Evolutionary conservation across 53 echinoderm and acorn worm species (phyloP).

Genomic region (Astropecten irregularis): DNA sequence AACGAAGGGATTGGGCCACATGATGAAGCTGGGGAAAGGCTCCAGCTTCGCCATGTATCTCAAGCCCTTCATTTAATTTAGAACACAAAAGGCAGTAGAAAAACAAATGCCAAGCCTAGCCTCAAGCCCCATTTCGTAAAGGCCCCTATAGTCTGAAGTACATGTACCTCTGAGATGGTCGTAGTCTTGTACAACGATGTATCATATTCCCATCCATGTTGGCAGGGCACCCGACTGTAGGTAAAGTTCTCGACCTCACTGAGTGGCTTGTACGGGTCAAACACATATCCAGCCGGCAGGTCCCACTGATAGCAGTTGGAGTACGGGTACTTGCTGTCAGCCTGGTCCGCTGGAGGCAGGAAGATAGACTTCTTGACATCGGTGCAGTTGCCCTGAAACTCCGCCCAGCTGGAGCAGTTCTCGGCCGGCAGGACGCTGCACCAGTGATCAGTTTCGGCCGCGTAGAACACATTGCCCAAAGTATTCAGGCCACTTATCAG

Average conservation of each 20-base stretch:
- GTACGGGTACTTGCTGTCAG: background rate
- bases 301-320: conserved; percentile 8
- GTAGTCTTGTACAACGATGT: conserved; percentile 66
- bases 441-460: conserved; percentile 66
- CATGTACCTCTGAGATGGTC: conserved; percentile 65
- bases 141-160: too few species aligned
- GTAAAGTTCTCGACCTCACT: background rate
- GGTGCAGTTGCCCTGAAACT: background rate
- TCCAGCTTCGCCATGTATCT: too few species aligned
- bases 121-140: too few species aligned
- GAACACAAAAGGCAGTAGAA: too few species aligned
- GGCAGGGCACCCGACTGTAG: conserved; percentile 34
- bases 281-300: conserved; percentile 4
- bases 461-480: conserved; percentile 75
- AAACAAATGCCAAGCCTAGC: too few species aligned
- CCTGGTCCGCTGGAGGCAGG: conserved; percentile 12
- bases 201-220: conserved; percentile 71
- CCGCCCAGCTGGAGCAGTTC: conserved; percentile 15
- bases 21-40: too few species aligned
- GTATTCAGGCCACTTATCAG: conserved; percentile 35
- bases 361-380: conserved; percentile 45
- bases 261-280: conserved; percentile 27
- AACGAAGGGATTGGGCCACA: too few species aligned
- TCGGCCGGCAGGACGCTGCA: conserved; percentile 32
- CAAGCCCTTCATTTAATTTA: too few species aligned